phyloP scores from a whole-genome alignment of 2,888 invertebrate genomes.

The Clistopyga incitator region DNA sequence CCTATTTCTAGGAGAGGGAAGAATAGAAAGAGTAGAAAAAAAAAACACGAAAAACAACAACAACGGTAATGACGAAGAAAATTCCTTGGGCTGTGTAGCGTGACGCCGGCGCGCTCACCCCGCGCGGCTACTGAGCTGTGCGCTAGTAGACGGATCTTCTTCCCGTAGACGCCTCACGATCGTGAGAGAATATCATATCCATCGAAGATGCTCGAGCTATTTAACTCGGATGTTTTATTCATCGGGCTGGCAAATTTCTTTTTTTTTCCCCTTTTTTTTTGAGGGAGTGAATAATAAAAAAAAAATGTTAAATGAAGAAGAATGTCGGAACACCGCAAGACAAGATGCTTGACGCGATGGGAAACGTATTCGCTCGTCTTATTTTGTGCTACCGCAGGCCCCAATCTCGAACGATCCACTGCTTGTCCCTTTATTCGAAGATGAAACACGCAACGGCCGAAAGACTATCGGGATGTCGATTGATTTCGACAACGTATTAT shows the following conservation, averaged over 20 bases:
- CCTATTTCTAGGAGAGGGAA: constrained; percentile 44
- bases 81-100: constrained; percentile 58
- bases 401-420: not conserved
- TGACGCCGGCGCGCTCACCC: constrained; percentile 53
- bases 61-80: constrained; percentile 53
- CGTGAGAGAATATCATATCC: constrained; percentile 70
- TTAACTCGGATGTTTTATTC: constrained; percentile 63
- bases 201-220: constrained; percentile 43
- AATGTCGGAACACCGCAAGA: not conserved
- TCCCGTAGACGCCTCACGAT: constrained; percentile 52
- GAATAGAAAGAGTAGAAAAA: constrained; percentile 45
- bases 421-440: not conserved
- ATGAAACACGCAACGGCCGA: not conserved
- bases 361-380: not conserved
- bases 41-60: no score
- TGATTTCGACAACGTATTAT: not conserved
- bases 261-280: no score
- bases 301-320: not conserved
- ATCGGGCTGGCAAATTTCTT: constrained; percentile 44
- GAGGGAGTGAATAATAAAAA: not conserved
- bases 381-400: not conserved
- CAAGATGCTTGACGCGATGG: constrained; percentile 10
- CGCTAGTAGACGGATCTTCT: constrained; percentile 29
- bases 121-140: constrained; percentile 26
- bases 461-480: not conserved